Evolutionary conservation across 2,113 vertebrate species (phyloP).

Genomic region (Oreochromis niloticus): DNA sequence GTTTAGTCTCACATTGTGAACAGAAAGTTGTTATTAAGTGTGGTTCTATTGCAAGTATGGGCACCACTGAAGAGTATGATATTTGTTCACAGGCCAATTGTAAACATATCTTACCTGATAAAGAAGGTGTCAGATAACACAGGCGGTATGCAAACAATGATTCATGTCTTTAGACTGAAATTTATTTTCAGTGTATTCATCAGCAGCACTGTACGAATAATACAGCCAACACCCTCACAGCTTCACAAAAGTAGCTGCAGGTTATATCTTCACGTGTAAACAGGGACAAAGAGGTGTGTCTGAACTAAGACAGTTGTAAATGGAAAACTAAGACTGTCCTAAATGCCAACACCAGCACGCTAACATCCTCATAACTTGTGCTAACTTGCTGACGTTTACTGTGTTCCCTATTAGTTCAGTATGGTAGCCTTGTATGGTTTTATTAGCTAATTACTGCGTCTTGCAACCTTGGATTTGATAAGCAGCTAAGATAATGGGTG

Average conservation of each 20-base stretch:
- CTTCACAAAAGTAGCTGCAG: neutral
- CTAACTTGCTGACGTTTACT: neutral
- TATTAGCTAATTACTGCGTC: neutral
- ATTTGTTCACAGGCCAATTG: neutral
- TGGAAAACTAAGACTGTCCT: neutral
- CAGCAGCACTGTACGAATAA: neutral
- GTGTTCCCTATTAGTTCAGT: neutral
- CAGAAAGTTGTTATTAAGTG: neutral
- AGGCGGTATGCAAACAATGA: conserved; percentile 9
- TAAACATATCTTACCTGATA: neutral
- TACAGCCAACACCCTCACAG: neutral
- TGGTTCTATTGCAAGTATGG: neutral
- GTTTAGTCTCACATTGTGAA: neutral
- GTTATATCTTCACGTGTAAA: neutral
- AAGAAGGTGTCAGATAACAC: neutral
- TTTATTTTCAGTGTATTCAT: neutral
- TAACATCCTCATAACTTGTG: neutral
- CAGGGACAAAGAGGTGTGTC: neutral
- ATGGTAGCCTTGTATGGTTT: neutral
- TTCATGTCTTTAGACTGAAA: neutral
- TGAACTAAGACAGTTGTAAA: neutral
- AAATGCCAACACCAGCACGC: neutral
- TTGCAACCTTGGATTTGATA: neutral
- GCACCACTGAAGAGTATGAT: neutral
- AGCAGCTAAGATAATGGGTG: neutral